Evolutionary conservation across 2,888 invertebrate genomes (phyloP).

Genomic region (Ecdyonurus torrentis): DNA sequence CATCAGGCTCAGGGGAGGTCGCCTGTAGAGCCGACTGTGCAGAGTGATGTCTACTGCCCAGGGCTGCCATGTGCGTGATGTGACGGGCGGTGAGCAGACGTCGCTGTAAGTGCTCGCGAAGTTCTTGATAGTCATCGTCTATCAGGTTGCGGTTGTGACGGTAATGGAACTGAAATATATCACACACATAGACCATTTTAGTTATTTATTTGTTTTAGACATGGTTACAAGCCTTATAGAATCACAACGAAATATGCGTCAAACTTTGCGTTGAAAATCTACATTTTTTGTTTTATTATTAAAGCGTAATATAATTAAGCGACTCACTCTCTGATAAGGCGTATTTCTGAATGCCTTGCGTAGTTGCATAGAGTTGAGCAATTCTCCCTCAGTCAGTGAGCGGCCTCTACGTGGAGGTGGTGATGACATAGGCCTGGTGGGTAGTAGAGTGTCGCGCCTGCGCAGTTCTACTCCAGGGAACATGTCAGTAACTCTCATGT

Average conservation of each 20-base stretch:
- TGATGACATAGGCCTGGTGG: neutral
- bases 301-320: no score
- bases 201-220: neutral
- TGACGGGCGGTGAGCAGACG: conserved; percentile 13
- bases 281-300: no score
- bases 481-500: conserved; percentile 4
- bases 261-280: neutral
- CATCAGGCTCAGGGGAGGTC: neutral
- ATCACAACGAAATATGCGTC: neutral
- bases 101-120: conserved; percentile 13
- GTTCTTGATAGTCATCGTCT: conserved; percentile 14
- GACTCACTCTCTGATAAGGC: conserved; percentile 13
- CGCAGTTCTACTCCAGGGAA: conserved; percentile 14
- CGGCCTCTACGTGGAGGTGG: neutral
- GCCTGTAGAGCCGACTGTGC: neutral
- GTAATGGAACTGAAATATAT: conserved; percentile 12
- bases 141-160: conserved; percentile 13
- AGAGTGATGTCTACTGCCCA: conserved; percentile 5
- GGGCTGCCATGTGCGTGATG: conserved; percentile 13
- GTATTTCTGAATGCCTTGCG: conserved; percentile 13
- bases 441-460: neutral
- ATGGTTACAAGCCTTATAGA: neutral
- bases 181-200: neutral
- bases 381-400: neutral
- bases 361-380: conserved; percentile 7